A percentile compares a stretch with the other conserved stretches of the same genome.
These are phyloP conservation scores for Mesochorus sp. DNA, from an alignment of 2,888 invertebrate species.

Conservation along the genomic window DNA sequence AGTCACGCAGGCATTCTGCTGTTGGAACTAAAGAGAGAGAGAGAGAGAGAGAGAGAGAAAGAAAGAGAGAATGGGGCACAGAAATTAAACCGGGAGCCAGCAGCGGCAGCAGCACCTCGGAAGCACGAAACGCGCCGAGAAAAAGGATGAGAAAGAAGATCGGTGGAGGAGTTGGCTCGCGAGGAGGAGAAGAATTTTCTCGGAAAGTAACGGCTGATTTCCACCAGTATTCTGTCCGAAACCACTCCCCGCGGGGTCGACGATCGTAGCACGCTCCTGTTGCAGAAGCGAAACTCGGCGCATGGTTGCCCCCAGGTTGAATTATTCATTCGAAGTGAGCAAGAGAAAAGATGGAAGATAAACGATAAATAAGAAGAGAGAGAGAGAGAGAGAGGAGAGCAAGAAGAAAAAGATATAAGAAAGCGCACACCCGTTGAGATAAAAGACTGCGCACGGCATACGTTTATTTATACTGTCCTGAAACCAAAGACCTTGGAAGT, in stretches of 20 bases:
- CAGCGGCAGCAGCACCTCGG: constrained; percentile 31
- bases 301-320: constrained; percentile 50
- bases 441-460: constrained; percentile 38
- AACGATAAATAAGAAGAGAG: constrained; percentile 27
- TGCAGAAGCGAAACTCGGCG: constrained; percentile 55
- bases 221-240: constrained; percentile 46
- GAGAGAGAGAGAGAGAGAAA: neutral
- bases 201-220: constrained; percentile 61
- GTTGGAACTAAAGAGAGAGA: neutral
- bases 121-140: constrained; percentile 28
- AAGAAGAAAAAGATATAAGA: neutral
- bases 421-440: constrained; percentile 5
- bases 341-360: constrained; percentile 33
- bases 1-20: constrained; percentile 70
- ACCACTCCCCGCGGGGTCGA: constrained; percentile 50
- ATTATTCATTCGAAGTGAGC: constrained; percentile 55
- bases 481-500: constrained; percentile 19
- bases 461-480: constrained; percentile 1
- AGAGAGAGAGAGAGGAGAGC: neutral
- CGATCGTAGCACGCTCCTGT: constrained; percentile 53
- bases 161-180: constrained; percentile 23
- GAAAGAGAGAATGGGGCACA: neutral
- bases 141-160: constrained; percentile 29
- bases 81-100: constrained; percentile 48
- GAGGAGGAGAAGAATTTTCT: constrained; percentile 38